These are phyloP conservation scores for Propithecus coquereli DNA, from an alignment of 2,113 vertebrate species.

Conservation along the genomic window DNA sequence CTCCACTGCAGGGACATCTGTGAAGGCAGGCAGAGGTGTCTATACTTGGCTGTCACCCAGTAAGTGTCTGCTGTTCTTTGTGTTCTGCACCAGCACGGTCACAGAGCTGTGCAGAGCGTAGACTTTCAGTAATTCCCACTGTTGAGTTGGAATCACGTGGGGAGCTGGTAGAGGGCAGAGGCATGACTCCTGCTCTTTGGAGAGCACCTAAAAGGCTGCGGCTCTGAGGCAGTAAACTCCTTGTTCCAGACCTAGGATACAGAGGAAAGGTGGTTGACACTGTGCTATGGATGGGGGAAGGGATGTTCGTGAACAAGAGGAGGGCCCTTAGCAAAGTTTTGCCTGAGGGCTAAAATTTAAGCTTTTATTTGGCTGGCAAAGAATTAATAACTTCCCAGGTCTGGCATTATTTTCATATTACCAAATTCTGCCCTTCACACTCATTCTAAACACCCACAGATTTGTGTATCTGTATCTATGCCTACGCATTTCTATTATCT, in stretches of 20 bases:
- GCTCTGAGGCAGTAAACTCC: background rate
- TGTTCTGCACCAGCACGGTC: background rate
- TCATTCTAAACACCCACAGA: conserved; percentile 49
- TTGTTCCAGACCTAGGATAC: background rate
- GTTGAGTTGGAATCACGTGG: background rate
- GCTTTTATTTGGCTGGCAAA: background rate
- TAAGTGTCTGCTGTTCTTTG: background rate
- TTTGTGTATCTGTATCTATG: conserved; percentile 34
- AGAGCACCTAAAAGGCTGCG: background rate
- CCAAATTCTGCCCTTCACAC: conserved; percentile 9
- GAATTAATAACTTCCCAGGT: conserved; percentile 11
- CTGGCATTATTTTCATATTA: conserved; percentile 20
- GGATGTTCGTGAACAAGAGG: background rate
- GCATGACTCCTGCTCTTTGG: background rate
- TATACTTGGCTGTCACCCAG: background rate
- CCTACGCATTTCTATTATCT: conserved; percentile 57
- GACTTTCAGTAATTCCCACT: background rate
- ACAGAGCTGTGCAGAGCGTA: background rate
- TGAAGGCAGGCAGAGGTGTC: background rate
- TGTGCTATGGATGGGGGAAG: background rate
- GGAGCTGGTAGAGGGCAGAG: background rate
- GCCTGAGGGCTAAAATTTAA: background rate
- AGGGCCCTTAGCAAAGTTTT: background rate
- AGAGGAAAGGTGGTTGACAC: background rate
- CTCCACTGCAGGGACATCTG: background rate